Base-by-base conservation (phyloP, 2,888 invertebrate genomes). In the Oligia fasciuncula region DNA sequence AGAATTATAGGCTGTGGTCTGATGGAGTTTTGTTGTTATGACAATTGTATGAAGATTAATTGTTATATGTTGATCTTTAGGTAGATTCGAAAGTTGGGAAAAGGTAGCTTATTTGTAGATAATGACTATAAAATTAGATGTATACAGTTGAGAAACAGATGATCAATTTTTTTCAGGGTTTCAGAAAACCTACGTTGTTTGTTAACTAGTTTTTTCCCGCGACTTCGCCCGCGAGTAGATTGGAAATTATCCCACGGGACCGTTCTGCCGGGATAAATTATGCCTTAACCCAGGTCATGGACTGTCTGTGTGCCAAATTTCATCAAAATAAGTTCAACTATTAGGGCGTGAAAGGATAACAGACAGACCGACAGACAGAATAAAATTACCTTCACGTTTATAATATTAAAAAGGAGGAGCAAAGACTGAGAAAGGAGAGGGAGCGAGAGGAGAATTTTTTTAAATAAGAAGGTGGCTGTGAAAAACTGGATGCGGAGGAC, bases 11-110 rank as follows among this genome's bases (percentile, higher is more conserved):
- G 65, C n/a, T 72, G 29, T n/a, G 40, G 29, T 43, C 51, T 23
- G 40, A 54, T 60, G 51, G 51, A 14, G 23, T 71, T 76, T 60
- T 40, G 23, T 68, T 65, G 17, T 73, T 79, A 79, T 71, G 72
- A 35, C 23, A 19, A 35, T 29, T 67, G 23, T 40, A 63, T 63
- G 46, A 54, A 29, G 40, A 65, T 66, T 57, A 29, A 60, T 29
- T 29, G 60, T n/a, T 13, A 43, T 77, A 51, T 46, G 11, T 74
- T 62, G 0, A 11, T 8, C 13, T 8, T 0, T 49, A 17, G 4
- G 23, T n/a, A 4, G 29, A 29, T 23, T 71, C 43, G 5, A 67
- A 8, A 19, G n/a, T 17, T 9, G 5, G 19, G 3, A 54, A 29
- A 5, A 13, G 1, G 3, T n/a, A 67, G n/a, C 65, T 65, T 65